A percentile compares a stretch with the other conserved stretches of the same genome.
Evolutionary conservation across 2,113 vertebrate species (phyloP).

Genomic region (Papio anubis): DNA sequence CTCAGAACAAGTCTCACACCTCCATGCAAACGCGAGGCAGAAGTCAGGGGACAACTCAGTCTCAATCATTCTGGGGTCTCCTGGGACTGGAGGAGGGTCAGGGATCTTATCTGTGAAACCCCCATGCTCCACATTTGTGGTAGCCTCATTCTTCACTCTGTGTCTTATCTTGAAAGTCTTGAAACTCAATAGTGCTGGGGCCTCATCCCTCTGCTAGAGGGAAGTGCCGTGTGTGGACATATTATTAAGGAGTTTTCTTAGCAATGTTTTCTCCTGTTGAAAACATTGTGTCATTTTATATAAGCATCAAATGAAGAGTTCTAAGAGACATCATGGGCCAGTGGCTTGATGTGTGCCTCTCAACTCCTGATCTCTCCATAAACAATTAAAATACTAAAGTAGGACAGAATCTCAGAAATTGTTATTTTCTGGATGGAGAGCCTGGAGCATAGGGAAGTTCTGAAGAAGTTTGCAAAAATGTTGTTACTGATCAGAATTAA

Average conservation of each 20-base stretch:
- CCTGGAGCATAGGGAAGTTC: neutral
- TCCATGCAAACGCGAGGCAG: neutral
- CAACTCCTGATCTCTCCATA: neutral
- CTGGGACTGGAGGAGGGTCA: neutral
- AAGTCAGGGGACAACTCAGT: neutral
- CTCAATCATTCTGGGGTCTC: neutral
- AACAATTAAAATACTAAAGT: conserved; percentile 8
- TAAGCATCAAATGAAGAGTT: neutral
- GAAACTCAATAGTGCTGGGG: neutral
- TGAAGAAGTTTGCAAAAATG: neutral
- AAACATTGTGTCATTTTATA: neutral
- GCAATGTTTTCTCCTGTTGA: neutral
- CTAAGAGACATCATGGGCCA: neutral
- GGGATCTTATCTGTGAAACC: neutral
- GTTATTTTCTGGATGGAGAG: neutral
- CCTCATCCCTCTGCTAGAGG: neutral
- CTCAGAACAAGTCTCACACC: neutral
- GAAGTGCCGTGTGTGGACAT: neutral
- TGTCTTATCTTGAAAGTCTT: neutral
- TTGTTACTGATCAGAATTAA: no score
- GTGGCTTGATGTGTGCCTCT: neutral
- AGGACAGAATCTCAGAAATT: neutral
- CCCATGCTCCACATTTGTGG: neutral
- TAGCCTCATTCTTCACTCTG: neutral
- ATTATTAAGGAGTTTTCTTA: neutral